Evolutionary conservation across 2,888 invertebrate species (phyloP).

Genomic region (Sinohyriopsis cumingii): DNA sequence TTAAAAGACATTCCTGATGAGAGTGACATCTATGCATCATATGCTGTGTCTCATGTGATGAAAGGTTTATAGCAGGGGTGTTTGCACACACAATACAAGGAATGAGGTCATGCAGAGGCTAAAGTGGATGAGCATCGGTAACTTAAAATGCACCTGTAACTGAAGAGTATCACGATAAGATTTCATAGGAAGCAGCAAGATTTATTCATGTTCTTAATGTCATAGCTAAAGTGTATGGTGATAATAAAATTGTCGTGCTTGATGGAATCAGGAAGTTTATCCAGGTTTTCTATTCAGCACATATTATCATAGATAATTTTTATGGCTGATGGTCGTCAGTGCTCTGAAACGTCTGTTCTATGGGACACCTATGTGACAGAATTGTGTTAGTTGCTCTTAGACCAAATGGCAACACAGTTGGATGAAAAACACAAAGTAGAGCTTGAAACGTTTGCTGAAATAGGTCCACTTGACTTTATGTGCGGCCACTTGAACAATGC

Average conservation of each 20-base stretch:
- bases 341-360: not conserved
- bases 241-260: not conserved
- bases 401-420: slow-evolving; percentile 7
- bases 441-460: slow-evolving; percentile 16
- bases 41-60: slow-evolving; percentile 9
- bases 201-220: not conserved
- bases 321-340: not conserved
- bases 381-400: slow-evolving; percentile 10
- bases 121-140: slow-evolving; percentile 2
- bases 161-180: not conserved
- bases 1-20: slow-evolving; percentile 6
- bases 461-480: slow-evolving; percentile 6
- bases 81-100: slow-evolving; percentile 14
- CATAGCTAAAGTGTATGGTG: not conserved
- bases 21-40: slow-evolving; percentile 10
- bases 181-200: not conserved
- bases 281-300: not conserved
- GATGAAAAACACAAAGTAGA: slow-evolving; percentile 8
- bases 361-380: slow-evolving; percentile 9
- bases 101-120: slow-evolving; percentile 7
- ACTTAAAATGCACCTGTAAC: slow-evolving; percentile 3
- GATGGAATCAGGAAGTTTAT: not conserved
- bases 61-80: slow-evolving; percentile 22
- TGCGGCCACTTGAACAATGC: slow-evolving; percentile 13
- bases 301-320: not conserved